Conservation (phyloP, 2,113 vertebrate species). For the Neolamprologus modestus region DNA sequence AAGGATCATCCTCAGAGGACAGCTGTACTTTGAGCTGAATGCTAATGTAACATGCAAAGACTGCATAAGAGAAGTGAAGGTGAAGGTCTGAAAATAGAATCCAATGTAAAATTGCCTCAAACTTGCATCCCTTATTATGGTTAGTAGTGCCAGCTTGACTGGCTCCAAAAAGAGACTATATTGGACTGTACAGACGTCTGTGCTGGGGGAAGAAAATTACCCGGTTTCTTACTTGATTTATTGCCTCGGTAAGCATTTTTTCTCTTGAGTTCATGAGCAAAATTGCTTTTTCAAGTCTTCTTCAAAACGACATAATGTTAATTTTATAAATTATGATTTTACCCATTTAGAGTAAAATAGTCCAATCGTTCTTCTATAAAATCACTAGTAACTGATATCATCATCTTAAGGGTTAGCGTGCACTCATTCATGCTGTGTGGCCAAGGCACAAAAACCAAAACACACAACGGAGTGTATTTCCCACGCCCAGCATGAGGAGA, state of each 20-base stretch:
- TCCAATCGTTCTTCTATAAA: not conserved
- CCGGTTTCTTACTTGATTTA: not conserved
- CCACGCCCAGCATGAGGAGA: not conserved
- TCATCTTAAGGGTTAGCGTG: not conserved
- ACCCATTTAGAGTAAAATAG: not conserved
- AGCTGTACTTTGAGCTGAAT: not conserved
- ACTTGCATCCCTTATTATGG: not conserved
- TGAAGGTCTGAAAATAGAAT: not conserved
- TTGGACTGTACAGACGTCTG: not conserved
- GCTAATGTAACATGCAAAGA: not conserved
- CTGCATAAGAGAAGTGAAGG: not conserved
- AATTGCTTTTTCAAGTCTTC: not conserved
- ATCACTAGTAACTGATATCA: not conserved
- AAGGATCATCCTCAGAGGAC: not conserved
- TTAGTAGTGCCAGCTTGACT: not conserved
- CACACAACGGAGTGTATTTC: not conserved
- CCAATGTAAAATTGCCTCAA: not conserved
- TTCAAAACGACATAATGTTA: not conserved
- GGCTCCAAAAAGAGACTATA: not conserved
- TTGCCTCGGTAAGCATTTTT: not conserved
- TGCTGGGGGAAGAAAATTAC: not conserved
- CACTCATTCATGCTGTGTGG: not conserved
- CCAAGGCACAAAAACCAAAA: not conserved
- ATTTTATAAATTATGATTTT: not conserved
- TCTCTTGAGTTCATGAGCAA: not conserved